phyloP scores from a whole-genome alignment of 1,140 invertebrate genomes.

The Pteromalus puparum region DNA sequence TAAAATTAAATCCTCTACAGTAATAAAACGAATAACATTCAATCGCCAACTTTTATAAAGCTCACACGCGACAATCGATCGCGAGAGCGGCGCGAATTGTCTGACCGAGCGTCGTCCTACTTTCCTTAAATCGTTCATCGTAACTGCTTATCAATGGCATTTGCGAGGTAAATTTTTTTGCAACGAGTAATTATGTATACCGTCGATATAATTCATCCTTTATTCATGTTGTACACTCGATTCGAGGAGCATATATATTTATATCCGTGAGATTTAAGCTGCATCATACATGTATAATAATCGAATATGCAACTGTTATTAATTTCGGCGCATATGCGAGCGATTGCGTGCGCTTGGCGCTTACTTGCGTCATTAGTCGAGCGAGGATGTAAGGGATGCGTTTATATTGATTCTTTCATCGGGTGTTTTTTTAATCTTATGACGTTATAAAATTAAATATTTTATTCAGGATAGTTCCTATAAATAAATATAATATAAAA shows the following conservation, averaged over 20 bases:
- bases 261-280: background rate
- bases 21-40: no score
- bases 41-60: no score
- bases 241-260: background rate
- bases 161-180: background rate
- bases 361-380: background rate
- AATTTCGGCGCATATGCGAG: background rate
- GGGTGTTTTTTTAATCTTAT: no score
- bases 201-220: background rate
- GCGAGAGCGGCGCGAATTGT: background rate
- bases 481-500: no score
- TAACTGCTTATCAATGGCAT: background rate
- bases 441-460: no score
- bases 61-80: no score
- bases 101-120: background rate
- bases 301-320: background rate
- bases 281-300: background rate
- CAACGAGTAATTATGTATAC: background rate
- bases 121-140: background rate
- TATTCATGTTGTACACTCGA: background rate
- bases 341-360: background rate
- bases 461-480: no score
- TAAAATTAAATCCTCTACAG: no score
- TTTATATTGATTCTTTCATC: background rate
- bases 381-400: background rate